Evolutionary conservation across 1,140 invertebrate genomes (phyloP).

Genomic region (Phymorhynchus buccinoides): DNA sequence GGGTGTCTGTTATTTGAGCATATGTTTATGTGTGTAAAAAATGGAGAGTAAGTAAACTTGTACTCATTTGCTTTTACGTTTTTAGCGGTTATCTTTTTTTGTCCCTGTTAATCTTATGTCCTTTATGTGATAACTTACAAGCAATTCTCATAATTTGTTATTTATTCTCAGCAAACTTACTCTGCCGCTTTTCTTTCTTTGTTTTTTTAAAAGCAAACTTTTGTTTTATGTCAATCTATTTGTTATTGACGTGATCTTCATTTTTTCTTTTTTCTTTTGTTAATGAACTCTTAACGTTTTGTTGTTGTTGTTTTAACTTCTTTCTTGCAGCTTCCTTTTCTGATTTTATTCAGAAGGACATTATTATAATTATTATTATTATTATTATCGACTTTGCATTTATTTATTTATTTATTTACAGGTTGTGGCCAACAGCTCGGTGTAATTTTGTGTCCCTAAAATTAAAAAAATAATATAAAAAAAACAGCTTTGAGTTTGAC

Average conservation of each 20-base stretch:
- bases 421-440: background rate
- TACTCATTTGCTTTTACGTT: background rate
- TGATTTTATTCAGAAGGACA: too few species aligned
- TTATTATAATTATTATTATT: background rate
- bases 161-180: background rate
- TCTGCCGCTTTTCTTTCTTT: background rate
- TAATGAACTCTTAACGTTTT: background rate
- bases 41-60: too few species aligned
- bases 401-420: too few species aligned
- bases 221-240: background rate
- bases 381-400: background rate
- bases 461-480: too few species aligned
- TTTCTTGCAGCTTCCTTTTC: background rate
- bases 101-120: background rate
- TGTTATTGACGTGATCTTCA: background rate
- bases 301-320: background rate
- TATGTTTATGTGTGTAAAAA: background rate
- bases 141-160: too few species aligned
- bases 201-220: background rate
- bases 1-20: background rate
- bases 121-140: constrained; percentile 1
- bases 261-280: background rate
- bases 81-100: background rate
- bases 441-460: background rate
- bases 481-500: too few species aligned